Conservation (phyloP, 64 coral and sea anemone genomes). For the Montipora efflorescens region DNA sequence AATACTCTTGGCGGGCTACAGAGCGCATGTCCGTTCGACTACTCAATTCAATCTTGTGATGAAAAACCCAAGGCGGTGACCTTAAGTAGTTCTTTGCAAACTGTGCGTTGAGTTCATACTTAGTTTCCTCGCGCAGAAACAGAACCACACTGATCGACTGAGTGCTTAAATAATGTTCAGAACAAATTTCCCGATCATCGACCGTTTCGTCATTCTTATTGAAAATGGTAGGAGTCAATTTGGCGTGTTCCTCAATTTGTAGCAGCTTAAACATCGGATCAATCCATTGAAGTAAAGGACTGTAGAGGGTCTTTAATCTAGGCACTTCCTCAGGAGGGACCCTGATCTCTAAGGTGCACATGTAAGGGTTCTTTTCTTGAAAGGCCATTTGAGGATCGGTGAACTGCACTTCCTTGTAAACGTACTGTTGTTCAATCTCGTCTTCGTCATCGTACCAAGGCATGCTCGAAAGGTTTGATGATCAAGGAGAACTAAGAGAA, state of each 20-base stretch:
- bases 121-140: conserved; percentile 74
- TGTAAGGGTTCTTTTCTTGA: conserved; percentile 52
- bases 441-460: conserved; percentile 80
- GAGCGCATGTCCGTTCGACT: conserved; percentile 67
- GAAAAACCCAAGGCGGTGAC: conserved; percentile 75
- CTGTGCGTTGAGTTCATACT: conserved; percentile 78
- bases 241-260: conserved; percentile 50
- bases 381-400: not conserved
- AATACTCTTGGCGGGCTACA: conserved; percentile 88
- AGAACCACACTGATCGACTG: conserved; percentile 87
- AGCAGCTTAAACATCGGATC: conserved; percentile 91
- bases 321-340: conserved; percentile 55
- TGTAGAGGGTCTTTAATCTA: conserved; percentile 49
- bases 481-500: not conserved
- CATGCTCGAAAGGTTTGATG: conserved; percentile 14
- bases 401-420: not conserved
- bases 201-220: not conserved
- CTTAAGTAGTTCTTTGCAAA: conserved; percentile 69
- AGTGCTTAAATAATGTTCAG: conserved; percentile 43
- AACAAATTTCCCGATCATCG: not conserved
- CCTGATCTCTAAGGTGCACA: conserved; percentile 71
- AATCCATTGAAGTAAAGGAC: conserved; percentile 90
- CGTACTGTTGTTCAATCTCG: not conserved
- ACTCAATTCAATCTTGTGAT: conserved; percentile 88
- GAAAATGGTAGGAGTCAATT: conserved; percentile 7